phyloP scores from a whole-genome alignment of 2,888 invertebrate species.

The Luperina nickerlii region DNA sequence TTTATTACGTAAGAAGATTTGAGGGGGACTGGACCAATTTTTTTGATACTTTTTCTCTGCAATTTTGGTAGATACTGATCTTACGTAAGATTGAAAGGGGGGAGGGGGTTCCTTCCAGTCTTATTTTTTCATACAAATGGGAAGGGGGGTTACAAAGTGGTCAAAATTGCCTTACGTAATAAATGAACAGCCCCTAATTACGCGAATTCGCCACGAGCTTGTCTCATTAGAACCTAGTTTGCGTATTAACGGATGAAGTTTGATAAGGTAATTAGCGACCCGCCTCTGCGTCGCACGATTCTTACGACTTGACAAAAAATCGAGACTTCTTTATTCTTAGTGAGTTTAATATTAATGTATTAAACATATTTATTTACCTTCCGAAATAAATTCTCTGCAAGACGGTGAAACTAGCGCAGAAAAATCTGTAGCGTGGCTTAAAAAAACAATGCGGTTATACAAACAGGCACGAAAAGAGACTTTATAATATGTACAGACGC shows the following conservation, averaged over 20 bases:
- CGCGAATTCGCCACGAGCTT: too few species aligned
- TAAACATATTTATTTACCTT: background rate
- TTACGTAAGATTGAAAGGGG: too few species aligned
- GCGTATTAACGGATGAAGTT: background rate
- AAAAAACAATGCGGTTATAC: background rate
- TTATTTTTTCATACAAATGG: too few species aligned
- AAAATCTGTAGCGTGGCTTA: background rate
- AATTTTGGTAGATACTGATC: too few species aligned
- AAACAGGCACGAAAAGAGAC: fast-evolving
- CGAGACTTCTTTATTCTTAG: background rate
- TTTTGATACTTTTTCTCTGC: too few species aligned
- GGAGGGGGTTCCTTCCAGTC: too few species aligned
- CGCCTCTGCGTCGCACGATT: background rate
- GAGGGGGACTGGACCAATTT: too few species aligned
- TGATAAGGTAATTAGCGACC: background rate
- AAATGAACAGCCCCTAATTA: too few species aligned
- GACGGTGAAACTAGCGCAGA: background rate
- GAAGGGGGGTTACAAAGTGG: too few species aligned
- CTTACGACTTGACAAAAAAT: background rate
- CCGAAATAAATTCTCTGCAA: background rate
- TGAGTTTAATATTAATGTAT: background rate
- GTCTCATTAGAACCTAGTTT: background rate
- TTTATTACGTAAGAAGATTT: too few species aligned
- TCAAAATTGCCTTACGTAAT: too few species aligned
- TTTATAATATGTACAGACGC: background rate